Conservation (phyloP, 2,888 invertebrate genomes). For the Agrypnus murinus region DNA sequence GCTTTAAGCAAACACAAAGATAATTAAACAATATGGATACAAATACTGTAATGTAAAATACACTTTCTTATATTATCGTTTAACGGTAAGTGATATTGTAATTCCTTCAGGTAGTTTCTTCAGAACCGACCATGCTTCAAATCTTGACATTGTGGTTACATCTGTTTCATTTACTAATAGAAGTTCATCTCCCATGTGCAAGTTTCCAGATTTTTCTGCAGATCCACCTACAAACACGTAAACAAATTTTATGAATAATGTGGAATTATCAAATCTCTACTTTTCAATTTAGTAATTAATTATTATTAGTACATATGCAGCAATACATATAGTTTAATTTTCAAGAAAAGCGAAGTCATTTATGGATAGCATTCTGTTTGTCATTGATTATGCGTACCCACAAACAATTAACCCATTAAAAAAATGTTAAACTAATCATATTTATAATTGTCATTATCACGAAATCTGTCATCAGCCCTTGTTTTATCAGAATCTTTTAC, state of each 20-base stretch:
- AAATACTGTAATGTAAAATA: conserved; percentile 23
- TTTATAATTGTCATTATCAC: no score
- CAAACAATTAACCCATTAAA: no score
- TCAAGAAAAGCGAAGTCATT: no score
- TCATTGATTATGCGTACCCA: no score
- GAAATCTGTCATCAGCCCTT: no score
- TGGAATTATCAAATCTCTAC: no score
- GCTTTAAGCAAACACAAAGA: conserved; percentile 31
- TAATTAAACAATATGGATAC: conserved; percentile 5
- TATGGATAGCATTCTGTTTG: no score
- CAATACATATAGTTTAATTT: no score
- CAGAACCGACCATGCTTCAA: conserved; percentile 95
- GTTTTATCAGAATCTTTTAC: no score
- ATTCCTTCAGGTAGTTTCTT: conserved; percentile 92
- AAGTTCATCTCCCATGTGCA: conserved; percentile 91
- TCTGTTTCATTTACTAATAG: conserved; percentile 87
- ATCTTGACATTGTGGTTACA: conserved; percentile 89
- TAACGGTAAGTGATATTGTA: conserved; percentile 72
- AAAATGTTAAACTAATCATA: no score
- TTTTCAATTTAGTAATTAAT: no score
- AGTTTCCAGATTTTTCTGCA: conserved; percentile 89
- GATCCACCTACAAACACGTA: conserved; percentile 81
- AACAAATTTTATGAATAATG: conserved; percentile 52
- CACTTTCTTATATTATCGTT: conserved; percentile 27
- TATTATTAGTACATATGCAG: no score